Conservation (phyloP, 2,888 invertebrate genomes). For the Temnothorax rugatulus region DNA sequence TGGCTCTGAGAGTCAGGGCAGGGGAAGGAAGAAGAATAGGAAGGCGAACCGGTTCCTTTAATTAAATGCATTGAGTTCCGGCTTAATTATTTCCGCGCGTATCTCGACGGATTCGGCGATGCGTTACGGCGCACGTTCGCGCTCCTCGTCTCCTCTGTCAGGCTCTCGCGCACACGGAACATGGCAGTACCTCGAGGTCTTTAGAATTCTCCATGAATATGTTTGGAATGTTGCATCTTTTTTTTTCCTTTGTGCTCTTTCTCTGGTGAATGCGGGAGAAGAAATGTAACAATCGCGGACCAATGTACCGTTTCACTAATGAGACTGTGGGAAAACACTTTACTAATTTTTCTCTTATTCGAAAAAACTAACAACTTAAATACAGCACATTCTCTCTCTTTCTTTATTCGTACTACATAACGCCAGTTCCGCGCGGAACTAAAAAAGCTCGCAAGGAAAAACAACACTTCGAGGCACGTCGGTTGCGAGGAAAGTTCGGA, state of each 20-base stretch:
- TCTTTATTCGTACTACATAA: slow-evolving; percentile 18
- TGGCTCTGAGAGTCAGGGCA: background rate
- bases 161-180: slow-evolving; percentile 61
- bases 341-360: slow-evolving; percentile 51
- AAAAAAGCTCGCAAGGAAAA: slow-evolving; percentile 45
- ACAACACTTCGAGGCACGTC: slow-evolving; percentile 53
- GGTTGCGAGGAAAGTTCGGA: slow-evolving; percentile 46
- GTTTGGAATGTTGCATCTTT: slow-evolving; percentile 83
- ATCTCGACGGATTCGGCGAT: slow-evolving; percentile 29
- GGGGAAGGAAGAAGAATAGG: background rate
- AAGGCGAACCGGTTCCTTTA: slow-evolving; percentile 28
- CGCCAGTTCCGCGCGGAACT: slow-evolving; percentile 40
- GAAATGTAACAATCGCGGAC: slow-evolving; percentile 56
- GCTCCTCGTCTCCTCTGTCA: background rate
- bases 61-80: slow-evolving; percentile 59
- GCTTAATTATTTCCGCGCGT: slow-evolving; percentile 33
- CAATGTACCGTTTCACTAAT: slow-evolving; percentile 63
- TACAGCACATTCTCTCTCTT: slow-evolving; percentile 28
- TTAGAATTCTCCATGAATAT: slow-evolving; percentile 72
- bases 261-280: slow-evolving; percentile 64
- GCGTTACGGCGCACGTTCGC: background rate
- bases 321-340: slow-evolving; percentile 39
- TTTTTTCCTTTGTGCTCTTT: slow-evolving; percentile 70
- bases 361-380: slow-evolving; percentile 34
- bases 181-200: slow-evolving; percentile 65